Evolutionary conservation across 2,113 vertebrate species (phyloP).

Genomic region (Pollachius pollachius): DNA sequence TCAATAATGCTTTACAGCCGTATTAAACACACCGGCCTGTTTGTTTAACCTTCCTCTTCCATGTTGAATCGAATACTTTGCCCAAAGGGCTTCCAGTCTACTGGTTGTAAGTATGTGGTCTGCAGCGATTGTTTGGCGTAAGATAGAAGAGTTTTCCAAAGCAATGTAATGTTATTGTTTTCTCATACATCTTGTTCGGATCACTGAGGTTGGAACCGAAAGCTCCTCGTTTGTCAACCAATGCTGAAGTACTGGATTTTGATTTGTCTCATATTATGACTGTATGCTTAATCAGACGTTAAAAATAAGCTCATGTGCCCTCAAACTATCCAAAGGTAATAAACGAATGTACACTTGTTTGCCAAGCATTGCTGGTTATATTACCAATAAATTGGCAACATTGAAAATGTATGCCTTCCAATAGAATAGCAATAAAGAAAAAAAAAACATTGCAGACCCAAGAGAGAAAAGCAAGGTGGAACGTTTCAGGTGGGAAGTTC

Average conservation of each 20-base stretch:
- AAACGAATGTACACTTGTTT: no score
- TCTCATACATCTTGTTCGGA: slow-evolving; percentile 54
- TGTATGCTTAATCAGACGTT: slow-evolving; percentile 45
- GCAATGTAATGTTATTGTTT: slow-evolving; percentile 35
- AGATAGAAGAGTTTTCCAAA: slow-evolving; percentile 32
- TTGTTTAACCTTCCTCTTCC: slow-evolving; percentile 47
- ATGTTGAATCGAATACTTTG: slow-evolving; percentile 48
- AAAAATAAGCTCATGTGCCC: slow-evolving; percentile 35
- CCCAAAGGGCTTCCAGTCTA: slow-evolving; percentile 57
- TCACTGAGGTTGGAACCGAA: slow-evolving; percentile 6
- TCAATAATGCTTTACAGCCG: slow-evolving; percentile 47
- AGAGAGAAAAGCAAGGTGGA: neutral
- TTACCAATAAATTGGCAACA: no score
- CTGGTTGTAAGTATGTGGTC: slow-evolving; percentile 58
- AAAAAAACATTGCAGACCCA: no score
- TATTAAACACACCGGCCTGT: slow-evolving; percentile 60
- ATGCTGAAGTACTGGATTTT: slow-evolving; percentile 31
- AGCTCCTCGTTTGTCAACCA: slow-evolving; percentile 38
- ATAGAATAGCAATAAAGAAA: no score
- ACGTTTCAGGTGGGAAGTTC: no score
- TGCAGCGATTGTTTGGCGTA: slow-evolving; percentile 47
- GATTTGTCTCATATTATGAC: slow-evolving; percentile 17
- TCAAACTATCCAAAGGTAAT: slow-evolving; percentile 16
- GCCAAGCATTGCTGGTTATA: no score
- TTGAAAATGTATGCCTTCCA: no score